phyloP scores from a whole-genome alignment of 2,797 vertebrate genomes.

The Manis crassicaudata region DNA sequence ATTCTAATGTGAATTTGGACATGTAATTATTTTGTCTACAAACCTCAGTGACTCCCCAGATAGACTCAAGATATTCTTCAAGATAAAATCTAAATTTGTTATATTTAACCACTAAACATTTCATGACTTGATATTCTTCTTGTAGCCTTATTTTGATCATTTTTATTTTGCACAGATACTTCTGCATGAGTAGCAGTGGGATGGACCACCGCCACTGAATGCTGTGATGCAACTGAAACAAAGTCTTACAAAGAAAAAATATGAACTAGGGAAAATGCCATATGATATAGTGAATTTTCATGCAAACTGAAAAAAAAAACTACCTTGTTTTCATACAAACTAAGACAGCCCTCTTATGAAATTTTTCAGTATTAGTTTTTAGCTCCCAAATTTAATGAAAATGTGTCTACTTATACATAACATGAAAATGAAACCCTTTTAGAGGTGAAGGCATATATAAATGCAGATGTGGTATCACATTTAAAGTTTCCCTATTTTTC shows the following conservation, averaged over 20 bases:
- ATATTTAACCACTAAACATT: background rate
- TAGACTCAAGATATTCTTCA: background rate
- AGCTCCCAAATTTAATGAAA: background rate
- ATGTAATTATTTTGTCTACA: background rate
- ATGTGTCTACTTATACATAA: background rate
- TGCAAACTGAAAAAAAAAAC: too few species aligned
- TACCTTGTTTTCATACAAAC: background rate
- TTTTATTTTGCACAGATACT: background rate
- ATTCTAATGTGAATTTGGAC: background rate
- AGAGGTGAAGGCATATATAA: background rate
- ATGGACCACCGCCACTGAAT: background rate
- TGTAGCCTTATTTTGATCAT: background rate
- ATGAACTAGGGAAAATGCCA: background rate
- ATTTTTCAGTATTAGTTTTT: background rate
- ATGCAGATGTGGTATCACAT: background rate
- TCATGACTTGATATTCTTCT: background rate
- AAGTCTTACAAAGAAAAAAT: background rate
- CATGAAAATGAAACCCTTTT: background rate
- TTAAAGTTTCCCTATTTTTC: background rate
- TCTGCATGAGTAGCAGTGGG: background rate
- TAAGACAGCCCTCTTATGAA: background rate
- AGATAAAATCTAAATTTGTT: background rate
- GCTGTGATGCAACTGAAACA: background rate
- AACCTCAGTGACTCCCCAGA: background rate
- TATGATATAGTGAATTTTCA: background rate